phyloP scores from a whole-genome alignment of 1,140 invertebrate species.

The Nebria ingens region DNA sequence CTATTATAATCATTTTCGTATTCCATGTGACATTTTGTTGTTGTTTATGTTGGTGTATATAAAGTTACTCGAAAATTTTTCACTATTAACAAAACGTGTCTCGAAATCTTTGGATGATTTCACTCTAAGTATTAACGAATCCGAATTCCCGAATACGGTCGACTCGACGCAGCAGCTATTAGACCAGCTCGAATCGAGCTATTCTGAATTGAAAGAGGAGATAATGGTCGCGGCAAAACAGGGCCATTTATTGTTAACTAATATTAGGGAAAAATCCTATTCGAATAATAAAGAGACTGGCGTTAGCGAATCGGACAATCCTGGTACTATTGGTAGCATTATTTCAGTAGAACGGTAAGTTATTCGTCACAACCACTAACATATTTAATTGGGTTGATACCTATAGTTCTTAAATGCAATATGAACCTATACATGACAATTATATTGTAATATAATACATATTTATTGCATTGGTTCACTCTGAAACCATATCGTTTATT shows the following conservation, averaged over 20 bases:
- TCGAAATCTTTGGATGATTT: constrained; percentile 74
- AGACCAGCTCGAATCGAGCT: constrained; percentile 52
- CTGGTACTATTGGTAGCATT: constrained; percentile 75
- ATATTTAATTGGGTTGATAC: too few species aligned
- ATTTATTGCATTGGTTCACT: too few species aligned
- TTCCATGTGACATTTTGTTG: constrained; percentile 27
- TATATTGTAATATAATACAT: too few species aligned
- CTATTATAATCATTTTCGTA: background rate
- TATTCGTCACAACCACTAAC: too few species aligned
- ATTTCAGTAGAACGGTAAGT: constrained; percentile 86
- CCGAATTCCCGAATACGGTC: constrained; percentile 78
- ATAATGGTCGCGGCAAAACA: constrained; percentile 69
- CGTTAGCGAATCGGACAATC: constrained; percentile 41
- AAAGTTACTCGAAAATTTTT: constrained; percentile 94
- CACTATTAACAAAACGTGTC: constrained; percentile 77
- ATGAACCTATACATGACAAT: too few species aligned
- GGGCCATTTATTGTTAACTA: constrained; percentile 69
- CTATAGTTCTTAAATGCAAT: too few species aligned
- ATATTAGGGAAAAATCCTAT: constrained; percentile 46
- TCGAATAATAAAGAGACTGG: constrained; percentile 42
- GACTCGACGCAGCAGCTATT: constrained; percentile 58
- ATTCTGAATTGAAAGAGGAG: constrained; percentile 65
- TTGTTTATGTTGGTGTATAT: too few species aligned
- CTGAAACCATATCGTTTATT: too few species aligned
- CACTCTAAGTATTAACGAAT: constrained; percentile 68